Conservation (phyloP, 2,797 vertebrate species). For the Melanogrammus aeglefinus region DNA sequence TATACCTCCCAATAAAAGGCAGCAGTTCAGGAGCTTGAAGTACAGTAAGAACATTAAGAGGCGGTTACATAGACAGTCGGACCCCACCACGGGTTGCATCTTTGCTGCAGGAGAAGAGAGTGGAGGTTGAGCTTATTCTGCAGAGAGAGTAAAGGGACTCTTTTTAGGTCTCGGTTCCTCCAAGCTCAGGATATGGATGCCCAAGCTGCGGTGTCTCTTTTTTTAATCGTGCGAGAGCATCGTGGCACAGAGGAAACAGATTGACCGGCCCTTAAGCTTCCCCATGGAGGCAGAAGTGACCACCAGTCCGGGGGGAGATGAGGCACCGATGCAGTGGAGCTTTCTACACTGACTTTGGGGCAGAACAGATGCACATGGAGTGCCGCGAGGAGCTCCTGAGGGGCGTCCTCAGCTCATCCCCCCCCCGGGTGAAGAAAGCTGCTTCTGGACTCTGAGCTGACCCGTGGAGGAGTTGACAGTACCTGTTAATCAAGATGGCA, state of each 20-base stretch:
- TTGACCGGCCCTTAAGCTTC: background rate
- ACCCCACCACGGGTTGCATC: background rate
- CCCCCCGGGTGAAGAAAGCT: background rate
- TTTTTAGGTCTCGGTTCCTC: background rate
- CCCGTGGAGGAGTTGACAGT: background rate
- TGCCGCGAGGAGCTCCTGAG: too few relatives aligned
- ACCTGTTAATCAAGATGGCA: background rate
- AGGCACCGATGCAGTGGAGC: background rate
- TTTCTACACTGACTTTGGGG: too few relatives aligned
- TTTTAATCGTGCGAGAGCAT: background rate
- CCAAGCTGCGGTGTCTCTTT: background rate
- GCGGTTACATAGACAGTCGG: background rate
- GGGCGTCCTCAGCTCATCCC: background rate
- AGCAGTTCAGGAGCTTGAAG: too few relatives aligned
- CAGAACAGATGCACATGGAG: too few relatives aligned
- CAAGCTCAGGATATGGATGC: background rate
- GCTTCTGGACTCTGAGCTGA: background rate
- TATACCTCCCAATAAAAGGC: background rate
- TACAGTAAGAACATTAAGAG: background rate
- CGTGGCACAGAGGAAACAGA: background rate
- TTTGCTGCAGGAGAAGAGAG: background rate
- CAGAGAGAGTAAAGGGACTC: background rate
- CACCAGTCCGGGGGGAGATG: background rate
- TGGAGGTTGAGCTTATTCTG: too few relatives aligned
- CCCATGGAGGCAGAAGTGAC: background rate